A percentile compares a stretch with the other conserved stretches of the same genome.
Conservation (phyloP, 2,888 invertebrate species). For the Megalurothrips usitatus region DNA sequence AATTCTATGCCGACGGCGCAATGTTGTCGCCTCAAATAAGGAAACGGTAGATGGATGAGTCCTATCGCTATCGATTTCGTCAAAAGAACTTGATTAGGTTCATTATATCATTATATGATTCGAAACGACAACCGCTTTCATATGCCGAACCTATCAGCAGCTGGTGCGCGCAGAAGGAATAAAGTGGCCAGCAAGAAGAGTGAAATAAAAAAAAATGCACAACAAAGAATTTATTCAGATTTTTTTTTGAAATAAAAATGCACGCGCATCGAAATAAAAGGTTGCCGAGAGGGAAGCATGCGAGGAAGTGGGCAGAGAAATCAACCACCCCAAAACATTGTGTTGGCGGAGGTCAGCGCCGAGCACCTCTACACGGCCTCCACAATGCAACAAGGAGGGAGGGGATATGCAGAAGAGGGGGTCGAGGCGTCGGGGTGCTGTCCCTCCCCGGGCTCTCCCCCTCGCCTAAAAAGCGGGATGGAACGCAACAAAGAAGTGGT, state of each 20-base stretch:
- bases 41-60: not conserved
- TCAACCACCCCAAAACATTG: not conserved
- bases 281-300: not conserved
- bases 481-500: conserved; percentile 18
- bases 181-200: too few species aligned
- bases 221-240: not conserved
- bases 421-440: not conserved
- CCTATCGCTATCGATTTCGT: not conserved
- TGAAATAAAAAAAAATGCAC: not conserved
- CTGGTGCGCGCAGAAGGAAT: not conserved
- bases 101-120: not conserved
- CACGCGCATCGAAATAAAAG: not conserved
- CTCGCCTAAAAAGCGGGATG: not conserved
- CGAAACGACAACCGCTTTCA: not conserved
- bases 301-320: not conserved
- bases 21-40: not conserved
- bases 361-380: not conserved
- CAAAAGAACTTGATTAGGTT: conserved; percentile 20
- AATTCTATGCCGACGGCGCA: too few species aligned
- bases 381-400: not conserved
- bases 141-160: not conserved
- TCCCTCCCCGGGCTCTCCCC: not conserved
- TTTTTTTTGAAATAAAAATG: too few species aligned
- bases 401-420: not conserved
- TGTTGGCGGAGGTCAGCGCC: not conserved